Base-by-base conservation (phyloP, 2,113 vertebrate genomes). In the Lepus americanus region DNA sequence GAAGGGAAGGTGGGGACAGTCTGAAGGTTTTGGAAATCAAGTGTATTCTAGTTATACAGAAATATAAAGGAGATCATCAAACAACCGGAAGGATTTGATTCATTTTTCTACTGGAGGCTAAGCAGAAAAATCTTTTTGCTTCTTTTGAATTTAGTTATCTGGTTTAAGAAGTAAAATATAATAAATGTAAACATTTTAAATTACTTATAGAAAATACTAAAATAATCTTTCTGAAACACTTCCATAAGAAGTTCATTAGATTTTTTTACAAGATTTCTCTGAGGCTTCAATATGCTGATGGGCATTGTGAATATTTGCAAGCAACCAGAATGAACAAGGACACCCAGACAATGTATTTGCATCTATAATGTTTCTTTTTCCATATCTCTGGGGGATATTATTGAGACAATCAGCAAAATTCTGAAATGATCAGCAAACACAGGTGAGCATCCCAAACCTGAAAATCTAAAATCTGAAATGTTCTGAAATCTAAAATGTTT, bases 181-280 rank as follows among this genome's bases (percentile, higher is more conserved):
- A 61, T 61, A 87, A 74, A 79, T 9, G 0, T 33, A 14, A 49
- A 39, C 88, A 44, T 69, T 87, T 59, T 85, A 74, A 88, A 49
- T 73, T 44, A 53, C 51, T 49, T 64, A 67, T 9, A 31, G 63
- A 81, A 25, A 83, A 79, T 72, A 25, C 36, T 73, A 74, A 91
- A 85, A 82, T 73, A 67, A 70, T 53, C 12, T n/a, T 94, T 89
- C 70, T 73, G 63, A 88, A 88, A 91, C 78, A 77, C 29, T 74
- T 73, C 31, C 3, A 66, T 49, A 27, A 14, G 73, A 69, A 31
- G 44, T 73, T 22, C 77, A 82, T 66, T 49, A 76, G 74, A 53
- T 5, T 51, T 59, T 90, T 85, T 67, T 88, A 13, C 12, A 87
- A 14, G 36, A 39, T 72, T 66, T 81, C 25, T 85, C 44, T 61